Evolutionary conservation across 2,888 invertebrate genomes (phyloP).

Genomic region (Prostheceraeus crozeri): DNA sequence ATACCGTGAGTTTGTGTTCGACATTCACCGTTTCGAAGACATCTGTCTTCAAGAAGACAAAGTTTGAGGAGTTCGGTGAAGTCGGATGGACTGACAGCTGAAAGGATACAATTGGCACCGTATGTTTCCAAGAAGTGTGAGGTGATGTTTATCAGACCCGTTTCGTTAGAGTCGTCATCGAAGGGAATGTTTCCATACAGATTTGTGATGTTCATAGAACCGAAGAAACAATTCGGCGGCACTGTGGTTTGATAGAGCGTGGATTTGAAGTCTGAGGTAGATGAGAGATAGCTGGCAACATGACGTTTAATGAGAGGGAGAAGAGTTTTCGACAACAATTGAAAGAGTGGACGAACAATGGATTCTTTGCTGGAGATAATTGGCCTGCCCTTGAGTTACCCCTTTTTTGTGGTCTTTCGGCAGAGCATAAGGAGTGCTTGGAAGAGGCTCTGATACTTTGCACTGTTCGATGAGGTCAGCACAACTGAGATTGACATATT

Average conservation of each 20-base stretch:
- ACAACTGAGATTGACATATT: too few species aligned
- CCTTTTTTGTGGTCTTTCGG: conserved; percentile 23
- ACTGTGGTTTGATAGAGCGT: neutral
- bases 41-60: too few species aligned
- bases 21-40: too few species aligned
- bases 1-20: too few species aligned
- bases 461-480: too few species aligned
- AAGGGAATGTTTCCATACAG: too few species aligned
- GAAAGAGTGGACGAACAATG: neutral
- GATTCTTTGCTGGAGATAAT: neutral
- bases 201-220: neutral
- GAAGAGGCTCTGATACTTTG: conserved; percentile 11
- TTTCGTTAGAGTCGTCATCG: too few species aligned
- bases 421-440: conserved; percentile 2
- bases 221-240: conserved; percentile 1
- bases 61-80: too few species aligned
- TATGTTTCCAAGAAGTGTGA: too few species aligned
- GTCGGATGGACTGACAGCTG: too few species aligned
- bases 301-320: neutral
- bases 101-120: too few species aligned
- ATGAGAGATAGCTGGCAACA: conserved; percentile 1
- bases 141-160: too few species aligned
- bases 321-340: neutral
- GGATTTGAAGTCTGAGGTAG: conserved; percentile 5
- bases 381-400: conserved; percentile 1